These are phyloP conservation scores for Pangasius djambal DNA, from an alignment of 2,797 vertebrate species.

Conservation along the genomic window DNA sequence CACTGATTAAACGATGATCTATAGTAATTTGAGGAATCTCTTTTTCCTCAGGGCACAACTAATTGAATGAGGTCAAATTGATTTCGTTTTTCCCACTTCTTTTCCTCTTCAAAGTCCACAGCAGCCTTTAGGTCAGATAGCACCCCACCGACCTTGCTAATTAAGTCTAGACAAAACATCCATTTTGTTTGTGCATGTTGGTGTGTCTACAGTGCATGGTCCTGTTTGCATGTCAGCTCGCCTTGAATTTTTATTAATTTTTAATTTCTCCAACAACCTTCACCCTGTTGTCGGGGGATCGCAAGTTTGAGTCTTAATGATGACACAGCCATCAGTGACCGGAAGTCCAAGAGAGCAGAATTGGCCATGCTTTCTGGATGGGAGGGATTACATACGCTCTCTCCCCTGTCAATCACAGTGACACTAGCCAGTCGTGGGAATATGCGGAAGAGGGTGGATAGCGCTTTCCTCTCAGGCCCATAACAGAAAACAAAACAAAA, in stretches of 20 bases:
- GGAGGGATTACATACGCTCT: no score
- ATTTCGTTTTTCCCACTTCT: conserved; percentile 10
- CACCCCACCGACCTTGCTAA: conserved; percentile 8
- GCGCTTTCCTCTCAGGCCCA: no score
- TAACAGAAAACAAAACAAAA: no score
- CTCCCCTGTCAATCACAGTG: no score
- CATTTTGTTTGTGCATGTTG: background rate
- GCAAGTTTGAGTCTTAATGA: background rate
- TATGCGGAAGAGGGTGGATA: no score
- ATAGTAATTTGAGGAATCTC: conserved; percentile 35
- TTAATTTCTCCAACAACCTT: background rate
- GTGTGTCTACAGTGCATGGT: background rate
- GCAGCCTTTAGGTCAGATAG: conserved; percentile 23
- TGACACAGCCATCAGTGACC: background rate
- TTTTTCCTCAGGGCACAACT: conserved; percentile 21
- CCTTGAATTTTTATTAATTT: background rate
- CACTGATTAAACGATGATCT: conserved; percentile 44
- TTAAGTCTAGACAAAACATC: conserved; percentile 33
- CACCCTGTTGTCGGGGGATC: no score
- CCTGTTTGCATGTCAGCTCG: conserved; percentile 24
- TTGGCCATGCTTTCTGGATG: background rate
- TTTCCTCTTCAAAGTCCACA: conserved; percentile 24
- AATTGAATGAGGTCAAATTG: conserved; percentile 40
- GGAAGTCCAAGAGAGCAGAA: background rate
- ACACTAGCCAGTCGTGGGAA: no score